Conservation (phyloP, 2,888 invertebrate species). For the Xestoiulus laeticollis region DNA sequence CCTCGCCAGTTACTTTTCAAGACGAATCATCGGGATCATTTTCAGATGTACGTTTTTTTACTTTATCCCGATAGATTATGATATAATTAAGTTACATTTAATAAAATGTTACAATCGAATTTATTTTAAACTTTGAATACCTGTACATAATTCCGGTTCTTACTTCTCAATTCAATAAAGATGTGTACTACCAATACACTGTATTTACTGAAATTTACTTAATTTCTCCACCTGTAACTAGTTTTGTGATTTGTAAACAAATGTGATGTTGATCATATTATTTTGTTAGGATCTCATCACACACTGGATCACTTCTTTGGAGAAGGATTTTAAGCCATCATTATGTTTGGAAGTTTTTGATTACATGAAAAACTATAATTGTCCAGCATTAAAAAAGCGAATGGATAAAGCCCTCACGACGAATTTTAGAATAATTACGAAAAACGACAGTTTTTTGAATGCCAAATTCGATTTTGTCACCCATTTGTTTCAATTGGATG, state of each 20-base stretch:
- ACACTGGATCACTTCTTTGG: constrained; percentile 12
- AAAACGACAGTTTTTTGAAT: constrained; percentile 22
- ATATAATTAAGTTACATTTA: too few relatives aligned
- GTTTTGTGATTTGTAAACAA: too few relatives aligned
- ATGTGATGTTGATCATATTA: not conserved
- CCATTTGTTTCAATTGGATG: constrained; percentile 38
- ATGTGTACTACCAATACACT: too few relatives aligned
- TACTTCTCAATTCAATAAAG: too few relatives aligned
- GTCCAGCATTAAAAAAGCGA: not conserved
- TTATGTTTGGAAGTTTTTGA: constrained; percentile 36
- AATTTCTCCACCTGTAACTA: too few relatives aligned
- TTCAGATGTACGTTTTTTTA: not conserved
- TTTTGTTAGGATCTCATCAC: constrained; percentile 19
- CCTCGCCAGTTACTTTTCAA: not conserved
- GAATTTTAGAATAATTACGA: constrained; percentile 34
- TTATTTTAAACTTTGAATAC: too few relatives aligned
- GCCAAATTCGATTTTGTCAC: constrained; percentile 43
- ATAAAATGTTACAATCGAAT: too few relatives aligned
- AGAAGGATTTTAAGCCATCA: not conserved
- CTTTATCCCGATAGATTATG: not conserved
- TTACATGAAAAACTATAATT: constrained; percentile 19
- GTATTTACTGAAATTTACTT: too few relatives aligned
- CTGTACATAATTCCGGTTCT: too few relatives aligned
- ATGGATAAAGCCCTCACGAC: not conserved
- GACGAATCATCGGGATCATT: not conserved